phyloP scores from a whole-genome alignment of 2,888 invertebrate genomes.

The Tipula unca region DNA sequence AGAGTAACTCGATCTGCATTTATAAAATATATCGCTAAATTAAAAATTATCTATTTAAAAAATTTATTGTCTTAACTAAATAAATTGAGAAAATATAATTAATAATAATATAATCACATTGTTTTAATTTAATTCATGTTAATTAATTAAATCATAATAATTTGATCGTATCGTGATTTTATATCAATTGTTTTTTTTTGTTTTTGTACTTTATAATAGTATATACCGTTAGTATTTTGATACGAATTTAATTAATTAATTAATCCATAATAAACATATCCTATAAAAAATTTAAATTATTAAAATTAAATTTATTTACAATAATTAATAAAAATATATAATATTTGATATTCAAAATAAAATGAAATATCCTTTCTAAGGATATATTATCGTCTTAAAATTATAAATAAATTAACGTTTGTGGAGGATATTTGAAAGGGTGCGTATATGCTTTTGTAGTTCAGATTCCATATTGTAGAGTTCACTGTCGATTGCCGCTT shows the following conservation, averaged over 20 bases:
- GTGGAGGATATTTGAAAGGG: conserved; percentile 39
- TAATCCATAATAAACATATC: neutral
- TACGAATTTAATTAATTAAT: neutral
- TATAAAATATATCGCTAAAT: neutral
- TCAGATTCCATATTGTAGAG: conserved; percentile 41
- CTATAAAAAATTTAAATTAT: neutral
- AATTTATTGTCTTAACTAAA: neutral
- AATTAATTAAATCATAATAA: neutral
- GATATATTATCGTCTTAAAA: neutral
- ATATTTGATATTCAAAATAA: neutral
- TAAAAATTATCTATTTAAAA: neutral
- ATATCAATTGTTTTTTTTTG: neutral
- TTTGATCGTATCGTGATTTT: neutral
- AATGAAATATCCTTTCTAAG: neutral
- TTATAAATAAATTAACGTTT: conserved; percentile 30
- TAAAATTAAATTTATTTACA: neutral
- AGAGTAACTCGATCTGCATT: neutral
- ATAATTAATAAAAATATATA: neutral
- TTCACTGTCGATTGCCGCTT: conserved; percentile 37
- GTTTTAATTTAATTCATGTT: neutral
- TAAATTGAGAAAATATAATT: neutral
- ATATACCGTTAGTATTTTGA: neutral
- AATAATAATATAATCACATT: neutral
- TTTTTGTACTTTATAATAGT: neutral
- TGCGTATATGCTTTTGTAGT: conserved; percentile 39